Base-by-base conservation (phyloP, 2,113 vertebrate genomes). In the Eupsittula cactorum region DNA sequence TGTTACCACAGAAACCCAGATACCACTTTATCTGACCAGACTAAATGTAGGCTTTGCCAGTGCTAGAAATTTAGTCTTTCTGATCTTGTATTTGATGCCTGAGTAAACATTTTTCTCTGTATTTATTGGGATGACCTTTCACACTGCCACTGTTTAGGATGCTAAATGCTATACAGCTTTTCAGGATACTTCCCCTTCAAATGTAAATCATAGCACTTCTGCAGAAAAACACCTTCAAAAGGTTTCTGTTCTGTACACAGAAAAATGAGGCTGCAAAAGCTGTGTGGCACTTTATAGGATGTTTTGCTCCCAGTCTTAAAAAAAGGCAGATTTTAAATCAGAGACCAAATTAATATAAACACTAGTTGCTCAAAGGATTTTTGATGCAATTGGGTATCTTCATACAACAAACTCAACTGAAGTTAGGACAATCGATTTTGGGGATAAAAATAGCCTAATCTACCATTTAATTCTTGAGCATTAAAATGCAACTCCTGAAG, bases 1-100 rank as follows among this genome's bases (percentile, higher is more conserved):
- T 91, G 77, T 81, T 82, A 84, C 65, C 83, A 96, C 92, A 96
- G 86, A 86, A 92, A 91, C 64, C 27, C 74, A 79, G 20, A 42
- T 29, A 78, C 2, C 10, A 23, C 42, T 85, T 75, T 16, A 78
- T 77, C 64, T 68, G 60, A 52, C 27, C 57, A 91, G 47, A 60
- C 3, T 27, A 39, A 2, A 53, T 2, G 46, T 1, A 78, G 18
- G 10, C 57, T 89, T 88, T 53, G 9, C 23, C 59, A 78, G 23
- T 33, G 82, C 82, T 44, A 49, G 37, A 82, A 82, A 69, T 86
- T 37, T 7, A 79, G 68, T 23, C 35, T 16, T 49, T 80, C 59
- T 53, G 19, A 19, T 80, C 59, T n/a, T 80, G 41, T 19, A 77
- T 44, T 67, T 46, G 59, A 62, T 37, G 28, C 16, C 15, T 0